A percentile compares a stretch with the other conserved stretches of the same genome.
phyloP scores from a whole-genome alignment of 1,140 invertebrate species.

The Cydia pomonella region DNA sequence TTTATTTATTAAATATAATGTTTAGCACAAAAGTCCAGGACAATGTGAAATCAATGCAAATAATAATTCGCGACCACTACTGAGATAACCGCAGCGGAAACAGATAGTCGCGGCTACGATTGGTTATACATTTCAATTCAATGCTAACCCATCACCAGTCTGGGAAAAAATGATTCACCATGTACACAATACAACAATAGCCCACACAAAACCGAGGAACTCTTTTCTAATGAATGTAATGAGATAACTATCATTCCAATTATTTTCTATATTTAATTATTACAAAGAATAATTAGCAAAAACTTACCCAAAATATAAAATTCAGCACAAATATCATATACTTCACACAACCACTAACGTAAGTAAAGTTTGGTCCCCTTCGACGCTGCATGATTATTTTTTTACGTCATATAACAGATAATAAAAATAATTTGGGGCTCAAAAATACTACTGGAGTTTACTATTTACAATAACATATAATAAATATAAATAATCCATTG shows the following conservation, averaged over 20 bases:
- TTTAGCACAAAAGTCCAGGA: not conserved
- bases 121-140: slow-evolving; percentile 15
- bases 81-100: slow-evolving; percentile 38
- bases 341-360: slow-evolving; percentile 95
- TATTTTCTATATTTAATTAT: slow-evolving; percentile 18
- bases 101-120: slow-evolving; percentile 8
- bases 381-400: slow-evolving; percentile 79
- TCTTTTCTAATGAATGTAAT: slow-evolving; percentile 1
- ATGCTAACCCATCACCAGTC: slow-evolving; percentile 13
- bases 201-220: slow-evolving; percentile 24
- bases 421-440: not conserved
- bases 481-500: slow-evolving; percentile 29
- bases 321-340: slow-evolving; percentile 96
- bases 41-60: not conserved
- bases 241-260: slow-evolving; percentile 1
- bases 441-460: not conserved
- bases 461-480: slow-evolving; percentile 29
- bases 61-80: slow-evolving; percentile 31
- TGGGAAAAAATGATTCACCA: slow-evolving; percentile 32
- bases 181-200: slow-evolving; percentile 26
- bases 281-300: slow-evolving; percentile 40
- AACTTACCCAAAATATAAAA: slow-evolving; percentile 94
- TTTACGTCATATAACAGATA: slow-evolving; percentile 38
- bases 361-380: slow-evolving; percentile 82
- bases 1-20: not conserved